phyloP scores from a whole-genome alignment of 2,113 vertebrate genomes.

The Embiotoca jacksoni region DNA sequence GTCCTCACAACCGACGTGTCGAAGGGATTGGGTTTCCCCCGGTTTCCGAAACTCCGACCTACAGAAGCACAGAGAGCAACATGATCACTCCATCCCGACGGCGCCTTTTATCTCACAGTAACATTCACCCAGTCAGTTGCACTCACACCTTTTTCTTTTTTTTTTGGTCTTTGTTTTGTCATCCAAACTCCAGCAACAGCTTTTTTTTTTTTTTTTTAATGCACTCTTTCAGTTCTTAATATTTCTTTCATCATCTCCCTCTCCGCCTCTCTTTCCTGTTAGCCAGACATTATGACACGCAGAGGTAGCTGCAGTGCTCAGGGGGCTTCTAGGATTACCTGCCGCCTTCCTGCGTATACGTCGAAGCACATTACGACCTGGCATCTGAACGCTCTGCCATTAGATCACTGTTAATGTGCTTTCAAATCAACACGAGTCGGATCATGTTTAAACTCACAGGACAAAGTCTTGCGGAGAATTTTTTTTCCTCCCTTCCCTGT shows the following conservation, averaged over 20 bases:
- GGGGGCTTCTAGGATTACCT: slow-evolving; percentile 68
- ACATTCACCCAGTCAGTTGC: neutral
- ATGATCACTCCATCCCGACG: slow-evolving; percentile 19
- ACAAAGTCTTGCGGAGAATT: slow-evolving; percentile 23
- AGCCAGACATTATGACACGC: slow-evolving; percentile 35
- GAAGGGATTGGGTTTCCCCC: slow-evolving; percentile 57
- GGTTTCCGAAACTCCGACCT: slow-evolving; percentile 49
- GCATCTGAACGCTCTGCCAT: slow-evolving; percentile 24
- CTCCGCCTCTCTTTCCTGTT: neutral
- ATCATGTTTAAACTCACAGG: slow-evolving; percentile 53
- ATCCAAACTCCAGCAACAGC: neutral
- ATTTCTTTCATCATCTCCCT: slow-evolving; percentile 8
- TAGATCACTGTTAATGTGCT: slow-evolving; percentile 56
- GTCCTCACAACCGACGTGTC: slow-evolving; percentile 65
- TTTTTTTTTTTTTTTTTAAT: neutral
- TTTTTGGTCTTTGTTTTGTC: slow-evolving; percentile 3
- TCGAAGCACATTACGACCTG: slow-evolving; percentile 38
- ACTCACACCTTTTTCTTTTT: neutral
- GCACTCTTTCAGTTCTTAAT: neutral
- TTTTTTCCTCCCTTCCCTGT: neutral
- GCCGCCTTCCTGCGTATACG: slow-evolving; percentile 45
- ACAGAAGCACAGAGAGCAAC: slow-evolving; percentile 49
- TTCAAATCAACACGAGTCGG: slow-evolving; percentile 48
- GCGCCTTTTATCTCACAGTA: neutral
- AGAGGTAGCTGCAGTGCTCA: slow-evolving; percentile 35